Evolutionary conservation across 2,797 vertebrate species (phyloP).

Genomic region (Pogonophryne albipinna): DNA sequence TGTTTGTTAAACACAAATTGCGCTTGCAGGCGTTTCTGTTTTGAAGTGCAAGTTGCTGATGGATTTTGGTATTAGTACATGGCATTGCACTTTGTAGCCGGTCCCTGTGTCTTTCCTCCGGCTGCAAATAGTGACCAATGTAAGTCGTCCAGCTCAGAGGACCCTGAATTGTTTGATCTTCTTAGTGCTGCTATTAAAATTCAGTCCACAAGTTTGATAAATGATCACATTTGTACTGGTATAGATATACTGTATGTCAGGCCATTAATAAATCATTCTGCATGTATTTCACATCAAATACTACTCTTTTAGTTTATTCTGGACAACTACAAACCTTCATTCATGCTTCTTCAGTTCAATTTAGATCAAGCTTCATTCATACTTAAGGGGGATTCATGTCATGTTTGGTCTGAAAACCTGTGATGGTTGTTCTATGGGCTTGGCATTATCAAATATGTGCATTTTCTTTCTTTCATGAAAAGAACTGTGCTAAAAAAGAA

Average conservation of each 20-base stretch:
- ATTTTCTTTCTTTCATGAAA: conserved; percentile 7
- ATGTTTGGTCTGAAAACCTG: not conserved
- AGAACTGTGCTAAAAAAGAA: not conserved
- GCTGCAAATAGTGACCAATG: too few species aligned
- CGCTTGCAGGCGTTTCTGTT: too few species aligned
- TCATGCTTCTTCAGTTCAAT: conserved; percentile 10
- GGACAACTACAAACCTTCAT: conserved; percentile 6
- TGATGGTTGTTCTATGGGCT: conserved; percentile 4
- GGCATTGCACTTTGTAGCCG: too few species aligned
- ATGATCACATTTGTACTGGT: not conserved
- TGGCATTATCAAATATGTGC: conserved; percentile 8
- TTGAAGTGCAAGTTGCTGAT: too few species aligned
- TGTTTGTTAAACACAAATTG: too few species aligned
- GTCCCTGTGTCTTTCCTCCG: too few species aligned
- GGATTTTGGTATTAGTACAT: too few species aligned
- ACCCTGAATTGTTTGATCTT: not conserved
- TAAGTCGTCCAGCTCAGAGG: too few species aligned
- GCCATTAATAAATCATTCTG: not conserved
- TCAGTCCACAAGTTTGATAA: conserved; percentile 9
- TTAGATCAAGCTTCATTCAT: not conserved
- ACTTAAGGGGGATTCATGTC: not conserved
- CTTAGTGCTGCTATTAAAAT: not conserved
- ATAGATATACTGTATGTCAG: not conserved
- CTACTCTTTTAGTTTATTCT: not conserved
- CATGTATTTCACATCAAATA: not conserved